Evolutionary conservation across 2,888 invertebrate species (phyloP).

Genomic region (Sinhomidia bicolor): DNA sequence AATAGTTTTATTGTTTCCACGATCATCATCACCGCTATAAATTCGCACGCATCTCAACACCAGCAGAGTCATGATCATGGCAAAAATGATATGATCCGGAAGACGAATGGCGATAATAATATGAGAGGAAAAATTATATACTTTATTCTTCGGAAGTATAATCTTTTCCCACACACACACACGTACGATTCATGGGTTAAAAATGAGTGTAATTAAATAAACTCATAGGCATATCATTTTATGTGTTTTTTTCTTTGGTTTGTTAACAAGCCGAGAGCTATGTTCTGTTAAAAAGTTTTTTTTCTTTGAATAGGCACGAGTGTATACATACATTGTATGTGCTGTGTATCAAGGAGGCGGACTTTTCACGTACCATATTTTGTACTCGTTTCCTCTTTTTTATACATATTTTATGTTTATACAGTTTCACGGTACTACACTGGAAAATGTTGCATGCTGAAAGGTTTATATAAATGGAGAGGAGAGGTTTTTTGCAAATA

Average conservation of each 20-base stretch:
- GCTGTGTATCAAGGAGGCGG: background rate
- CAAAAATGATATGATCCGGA: constrained; percentile 12
- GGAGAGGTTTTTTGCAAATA: too few species aligned
- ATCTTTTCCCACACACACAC: background rate
- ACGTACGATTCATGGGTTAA: too few species aligned
- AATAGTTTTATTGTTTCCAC: too few species aligned
- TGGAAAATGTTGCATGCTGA: background rate
- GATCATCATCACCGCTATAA: background rate
- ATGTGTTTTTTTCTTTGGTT: background rate
- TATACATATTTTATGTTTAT: too few species aligned
- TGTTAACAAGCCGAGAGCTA: constrained; percentile 14
- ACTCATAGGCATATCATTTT: constrained; percentile 18
- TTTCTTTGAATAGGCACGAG: constrained; percentile 16
- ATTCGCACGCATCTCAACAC: constrained; percentile 40
- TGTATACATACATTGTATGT: background rate
- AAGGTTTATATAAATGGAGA: background rate
- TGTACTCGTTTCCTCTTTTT: constrained; percentile 9
- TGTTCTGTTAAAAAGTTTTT: background rate
- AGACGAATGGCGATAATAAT: constrained; percentile 21
- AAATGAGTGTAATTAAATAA: background rate
- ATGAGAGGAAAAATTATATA: background rate
- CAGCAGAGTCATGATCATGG: too few species aligned
- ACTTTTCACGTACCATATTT: constrained; percentile 22
- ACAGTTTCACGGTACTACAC: background rate
- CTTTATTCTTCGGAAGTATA: background rate